phyloP scores from a whole-genome alignment of 2,797 vertebrate species.

The Babyrousa celebensis region DNA sequence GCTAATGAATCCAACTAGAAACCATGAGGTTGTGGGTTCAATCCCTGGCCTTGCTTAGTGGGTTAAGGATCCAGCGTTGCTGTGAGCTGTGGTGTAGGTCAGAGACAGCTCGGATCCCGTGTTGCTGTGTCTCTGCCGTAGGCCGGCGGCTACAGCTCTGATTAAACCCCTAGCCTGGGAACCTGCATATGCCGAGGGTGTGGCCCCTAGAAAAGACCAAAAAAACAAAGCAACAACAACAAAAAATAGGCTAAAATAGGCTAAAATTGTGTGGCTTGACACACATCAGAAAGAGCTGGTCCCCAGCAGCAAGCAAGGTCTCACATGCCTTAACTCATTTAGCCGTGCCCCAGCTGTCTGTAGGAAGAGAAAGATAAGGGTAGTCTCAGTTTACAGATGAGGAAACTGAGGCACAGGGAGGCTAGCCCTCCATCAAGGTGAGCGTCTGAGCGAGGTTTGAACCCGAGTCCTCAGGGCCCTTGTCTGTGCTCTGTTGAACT shows the following conservation, averaged over 20 bases:
- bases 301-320: neutral
- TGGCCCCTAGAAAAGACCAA: no score
- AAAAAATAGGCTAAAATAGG: no score
- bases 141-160: no score
- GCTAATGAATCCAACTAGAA: no score
- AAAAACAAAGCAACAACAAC: no score
- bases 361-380: neutral
- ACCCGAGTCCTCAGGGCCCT: neutral
- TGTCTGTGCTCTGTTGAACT: neutral
- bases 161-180: neutral
- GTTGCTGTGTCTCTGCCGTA: no score
- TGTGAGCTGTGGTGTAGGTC: no score
- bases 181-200: neutral
- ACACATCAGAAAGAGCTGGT: neutral
- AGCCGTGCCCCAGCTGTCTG: neutral
- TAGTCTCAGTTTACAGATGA: neutral
- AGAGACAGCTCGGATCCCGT: no score
- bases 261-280: neutral
- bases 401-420: neutral
- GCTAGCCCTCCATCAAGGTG: neutral
- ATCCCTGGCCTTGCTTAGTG: no score
- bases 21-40: no score
- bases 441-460: neutral
- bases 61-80: no score
- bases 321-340: neutral